Percentiles rank a stretch among this genome's conserved stretches.
Evolutionary conservation across 2,888 invertebrate genomes (phyloP).

Genomic region (Tipula lateralis): DNA sequence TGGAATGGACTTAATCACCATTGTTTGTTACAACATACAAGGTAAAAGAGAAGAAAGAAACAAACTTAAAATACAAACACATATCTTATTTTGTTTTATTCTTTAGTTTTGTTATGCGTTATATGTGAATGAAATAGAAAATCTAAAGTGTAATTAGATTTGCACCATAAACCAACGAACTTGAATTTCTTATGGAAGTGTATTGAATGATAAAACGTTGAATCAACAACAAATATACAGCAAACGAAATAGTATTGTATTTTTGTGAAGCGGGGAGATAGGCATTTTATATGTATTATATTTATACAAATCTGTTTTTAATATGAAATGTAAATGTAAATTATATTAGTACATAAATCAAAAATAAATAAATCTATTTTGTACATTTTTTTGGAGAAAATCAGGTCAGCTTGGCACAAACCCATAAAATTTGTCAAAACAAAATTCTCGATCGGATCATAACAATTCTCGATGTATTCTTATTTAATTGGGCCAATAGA

Average conservation of each 20-base stretch:
- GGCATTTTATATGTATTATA: no score
- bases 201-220: not conserved
- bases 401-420: no score
- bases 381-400: no score
- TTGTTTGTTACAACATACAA: conserved; percentile 14
- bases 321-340: no score
- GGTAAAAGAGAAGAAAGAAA: not conserved
- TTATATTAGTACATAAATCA: no score
- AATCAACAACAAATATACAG: not conserved
- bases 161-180: not conserved
- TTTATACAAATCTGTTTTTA: no score
- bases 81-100: conserved; percentile 1
- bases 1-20: not conserved
- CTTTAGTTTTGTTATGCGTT: not conserved
- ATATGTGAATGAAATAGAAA: not conserved
- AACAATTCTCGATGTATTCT: no score
- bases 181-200: not conserved
- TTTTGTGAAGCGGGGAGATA: no score
- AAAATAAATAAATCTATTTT: no score
- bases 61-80: not conserved
- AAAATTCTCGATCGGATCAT: no score
- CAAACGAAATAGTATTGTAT: not conserved
- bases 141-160: not conserved
- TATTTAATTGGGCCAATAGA: no score
- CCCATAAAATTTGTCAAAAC: no score